Conservation (phyloP, 2,797 vertebrate species). For the Muscicapa comitata region DNA sequence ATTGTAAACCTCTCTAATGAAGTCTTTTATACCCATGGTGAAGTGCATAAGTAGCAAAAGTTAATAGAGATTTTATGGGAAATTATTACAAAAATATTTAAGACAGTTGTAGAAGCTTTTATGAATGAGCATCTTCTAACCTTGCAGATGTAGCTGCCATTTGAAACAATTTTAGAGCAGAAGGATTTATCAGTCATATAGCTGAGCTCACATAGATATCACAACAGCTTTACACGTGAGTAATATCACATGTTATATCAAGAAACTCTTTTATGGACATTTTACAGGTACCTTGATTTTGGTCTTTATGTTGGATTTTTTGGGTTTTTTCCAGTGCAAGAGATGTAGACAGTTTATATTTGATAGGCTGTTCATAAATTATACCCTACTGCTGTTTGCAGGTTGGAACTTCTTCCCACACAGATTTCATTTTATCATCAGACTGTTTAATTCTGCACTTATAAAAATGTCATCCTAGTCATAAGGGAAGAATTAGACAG, state of each 20-base stretch:
- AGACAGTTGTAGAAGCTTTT: background rate
- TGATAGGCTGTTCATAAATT: slow-evolving; percentile 48
- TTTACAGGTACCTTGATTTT: background rate
- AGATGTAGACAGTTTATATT: slow-evolving; percentile 23
- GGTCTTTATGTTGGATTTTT: background rate
- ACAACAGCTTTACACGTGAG: background rate
- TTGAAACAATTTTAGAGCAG: background rate
- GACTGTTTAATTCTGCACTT: slow-evolving; percentile 49
- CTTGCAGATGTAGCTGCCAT: background rate
- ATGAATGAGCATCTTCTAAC: background rate
- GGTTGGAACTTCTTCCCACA: slow-evolving; percentile 63
- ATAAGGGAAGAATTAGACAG: slow-evolving; percentile 44
- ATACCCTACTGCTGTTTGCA: slow-evolving; percentile 45
- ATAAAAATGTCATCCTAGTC: slow-evolving; percentile 62
- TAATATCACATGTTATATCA: background rate
- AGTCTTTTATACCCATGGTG: background rate
- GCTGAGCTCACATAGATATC: background rate
- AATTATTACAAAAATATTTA: background rate
- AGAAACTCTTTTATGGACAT: background rate
- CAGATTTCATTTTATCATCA: slow-evolving; percentile 59
- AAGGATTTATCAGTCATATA: background rate
- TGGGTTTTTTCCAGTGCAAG: background rate
- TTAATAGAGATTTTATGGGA: background rate
- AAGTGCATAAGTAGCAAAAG: background rate
- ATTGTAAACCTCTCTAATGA: background rate